Evolutionary conservation across 2,888 invertebrate genomes (phyloP).

Genomic region (Dolichomitus sp.): DNA sequence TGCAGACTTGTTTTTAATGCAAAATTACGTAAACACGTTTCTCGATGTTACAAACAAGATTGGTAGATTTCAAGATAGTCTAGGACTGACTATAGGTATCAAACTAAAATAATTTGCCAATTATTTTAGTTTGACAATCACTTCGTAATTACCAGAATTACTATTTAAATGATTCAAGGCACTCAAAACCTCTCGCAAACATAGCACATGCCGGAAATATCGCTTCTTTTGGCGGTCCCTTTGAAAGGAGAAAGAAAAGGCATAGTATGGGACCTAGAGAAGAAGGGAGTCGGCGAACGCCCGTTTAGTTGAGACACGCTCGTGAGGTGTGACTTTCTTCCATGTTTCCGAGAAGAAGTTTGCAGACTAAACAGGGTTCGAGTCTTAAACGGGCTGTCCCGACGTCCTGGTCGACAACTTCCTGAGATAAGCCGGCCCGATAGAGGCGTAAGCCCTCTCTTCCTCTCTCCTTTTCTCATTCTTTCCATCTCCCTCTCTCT

Average conservation of each 20-base stretch:
- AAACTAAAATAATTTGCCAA: neutral
- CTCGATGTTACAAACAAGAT: no score
- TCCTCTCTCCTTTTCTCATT: constrained; percentile 48
- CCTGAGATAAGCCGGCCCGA: constrained; percentile 83
- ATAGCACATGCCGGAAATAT: constrained; percentile 42
- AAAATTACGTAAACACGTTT: no score
- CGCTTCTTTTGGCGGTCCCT: constrained; percentile 60
- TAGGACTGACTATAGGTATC: no score
- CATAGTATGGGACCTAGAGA: constrained; percentile 8
- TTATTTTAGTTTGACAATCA: neutral
- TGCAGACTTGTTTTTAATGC: no score
- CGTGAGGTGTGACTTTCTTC: constrained; percentile 81
- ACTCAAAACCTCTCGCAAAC: constrained; percentile 36
- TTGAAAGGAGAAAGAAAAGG: constrained; percentile 54
- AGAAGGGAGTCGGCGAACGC: constrained; percentile 41
- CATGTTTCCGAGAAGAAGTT: constrained; percentile 81
- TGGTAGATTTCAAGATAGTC: no score
- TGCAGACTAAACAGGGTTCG: constrained; percentile 81
- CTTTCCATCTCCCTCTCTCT: constrained; percentile 50
- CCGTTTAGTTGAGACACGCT: constrained; percentile 48
- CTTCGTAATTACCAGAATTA: constrained; percentile 2
- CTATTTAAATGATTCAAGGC: constrained; percentile 13
- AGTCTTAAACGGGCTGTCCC: constrained; percentile 82
- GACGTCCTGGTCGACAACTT: constrained; percentile 83
- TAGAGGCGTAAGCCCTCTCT: constrained; percentile 80